Evolutionary conservation across 2,797 vertebrate genomes (phyloP), one percentile per base, ranked within the genome.

Genomic region (Hozukius guyotensis): DNA sequence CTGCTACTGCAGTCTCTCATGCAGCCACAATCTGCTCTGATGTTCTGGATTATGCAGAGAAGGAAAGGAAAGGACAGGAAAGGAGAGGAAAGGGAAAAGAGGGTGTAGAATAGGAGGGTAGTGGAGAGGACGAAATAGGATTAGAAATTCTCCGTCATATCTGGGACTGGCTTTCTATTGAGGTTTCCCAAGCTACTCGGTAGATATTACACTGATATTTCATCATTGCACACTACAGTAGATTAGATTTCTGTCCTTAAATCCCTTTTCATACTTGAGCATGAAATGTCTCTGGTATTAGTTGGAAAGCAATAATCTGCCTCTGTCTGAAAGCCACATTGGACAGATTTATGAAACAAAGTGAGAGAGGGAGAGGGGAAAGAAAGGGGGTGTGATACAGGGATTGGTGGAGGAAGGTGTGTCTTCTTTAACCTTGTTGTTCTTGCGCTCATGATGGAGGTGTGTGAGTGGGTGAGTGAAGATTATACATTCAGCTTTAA

Each of bases 181-280:
- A 87, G 88, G 86, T 76, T 89, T 84, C 78, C 74, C 74, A 62
- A 82, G 83, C 84, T 80, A 77, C 82, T 79, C 36, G 12, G 71
- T 70, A 78, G 83, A 93, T 93, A 90, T 94, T 92, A 92, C 94
- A 83, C 82, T 87, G 88, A 92, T 92, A 92, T 93, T 92, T 94
- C 91, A 93, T 93, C 91, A 92, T 57, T 70, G 83, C 78, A 65
- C 86, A 79, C 77, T 62, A 79, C 66, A 78, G 66, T 83, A 86
- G 92, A 93, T 94, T 92, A 85, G 90, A 92, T 92, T 91, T 87
- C 80, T 86, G 81, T 85, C 86, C 81, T 89, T 87, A 90, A 93
- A 92, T 91, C 88, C 85, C 75, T 88, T 84, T 87, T 92, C 83
- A 84, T 90, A 88, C 88, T 86, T 86, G 80, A 83, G 89, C 90